These are phyloP conservation scores for Myotis vivesi DNA, from an alignment of 2,797 vertebrate genomes.

Conservation along the genomic window DNA sequence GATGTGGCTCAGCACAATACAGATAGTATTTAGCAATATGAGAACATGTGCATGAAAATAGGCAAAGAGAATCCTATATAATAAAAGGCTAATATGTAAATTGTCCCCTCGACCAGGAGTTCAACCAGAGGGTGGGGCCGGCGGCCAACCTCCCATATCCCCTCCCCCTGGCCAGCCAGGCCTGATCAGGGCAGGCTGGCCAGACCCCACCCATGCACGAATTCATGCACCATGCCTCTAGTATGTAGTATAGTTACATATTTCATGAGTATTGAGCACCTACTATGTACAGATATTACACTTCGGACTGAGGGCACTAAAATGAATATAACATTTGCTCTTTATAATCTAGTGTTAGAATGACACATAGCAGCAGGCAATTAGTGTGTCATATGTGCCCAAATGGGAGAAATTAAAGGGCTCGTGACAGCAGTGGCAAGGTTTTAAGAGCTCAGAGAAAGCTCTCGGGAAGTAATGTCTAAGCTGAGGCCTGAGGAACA, in stretches of 20 bases:
- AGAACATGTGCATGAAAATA: background rate
- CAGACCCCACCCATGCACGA: too few species aligned
- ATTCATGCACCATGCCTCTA: too few species aligned
- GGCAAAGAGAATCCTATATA: background rate
- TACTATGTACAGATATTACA: background rate
- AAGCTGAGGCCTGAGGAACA: background rate
- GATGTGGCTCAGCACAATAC: too few species aligned
- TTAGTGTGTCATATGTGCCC: background rate
- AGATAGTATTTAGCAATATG: background rate
- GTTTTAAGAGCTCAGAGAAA: background rate
- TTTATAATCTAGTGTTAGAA: background rate
- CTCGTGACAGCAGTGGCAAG: background rate
- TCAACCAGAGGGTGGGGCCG: too few species aligned
- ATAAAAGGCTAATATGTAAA: too few species aligned
- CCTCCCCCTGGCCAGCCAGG: too few species aligned
- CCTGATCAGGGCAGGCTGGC: too few species aligned
- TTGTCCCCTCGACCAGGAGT: too few species aligned
- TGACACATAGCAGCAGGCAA: background rate
- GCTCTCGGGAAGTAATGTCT: background rate
- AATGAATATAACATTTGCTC: background rate
- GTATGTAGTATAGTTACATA: background rate
- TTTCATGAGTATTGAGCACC: background rate
- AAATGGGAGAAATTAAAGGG: background rate
- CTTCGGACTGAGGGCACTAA: background rate
- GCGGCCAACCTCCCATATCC: too few species aligned